These are phyloP conservation scores for Pogonomyrmex californicus DNA, from an alignment of 1,140 invertebrate genomes.

Conservation along the genomic window DNA sequence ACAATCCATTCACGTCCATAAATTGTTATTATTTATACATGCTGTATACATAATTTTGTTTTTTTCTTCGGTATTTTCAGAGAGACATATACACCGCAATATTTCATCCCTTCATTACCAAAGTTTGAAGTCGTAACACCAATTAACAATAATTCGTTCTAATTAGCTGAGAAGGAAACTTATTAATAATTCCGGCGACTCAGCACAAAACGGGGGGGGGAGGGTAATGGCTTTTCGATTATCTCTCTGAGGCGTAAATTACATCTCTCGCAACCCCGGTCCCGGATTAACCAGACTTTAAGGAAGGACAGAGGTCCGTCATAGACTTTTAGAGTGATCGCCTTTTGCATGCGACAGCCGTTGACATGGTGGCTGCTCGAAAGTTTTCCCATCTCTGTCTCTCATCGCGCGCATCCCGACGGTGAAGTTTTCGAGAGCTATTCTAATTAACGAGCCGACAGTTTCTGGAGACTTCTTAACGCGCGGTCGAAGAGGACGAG, in stretches of 20 bases:
- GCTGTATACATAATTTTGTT: not conserved
- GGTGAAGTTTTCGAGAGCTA: slow-evolving; percentile 57
- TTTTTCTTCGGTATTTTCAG: not conserved
- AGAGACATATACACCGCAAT: not conserved
- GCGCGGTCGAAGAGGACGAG: slow-evolving; percentile 14
- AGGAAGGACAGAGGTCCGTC: not conserved
- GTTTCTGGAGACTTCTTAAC: not conserved
- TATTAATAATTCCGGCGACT: slow-evolving; percentile 50
- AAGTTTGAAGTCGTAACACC: not conserved
- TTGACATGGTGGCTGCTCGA: slow-evolving; percentile 28
- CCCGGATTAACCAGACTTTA: slow-evolving; percentile 52
- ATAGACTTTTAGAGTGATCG: slow-evolving; percentile 38
- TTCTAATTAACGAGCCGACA: slow-evolving; percentile 64
- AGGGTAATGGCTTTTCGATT: slow-evolving; percentile 30
- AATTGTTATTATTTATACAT: not conserved
- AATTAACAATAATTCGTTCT: not conserved
- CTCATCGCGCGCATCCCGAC: not conserved
- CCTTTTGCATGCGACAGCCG: slow-evolving; percentile 21
- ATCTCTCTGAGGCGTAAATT: slow-evolving; percentile 37
- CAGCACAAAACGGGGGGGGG: not conserved
- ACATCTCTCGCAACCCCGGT: slow-evolving; percentile 14
- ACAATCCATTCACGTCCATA: not conserved
- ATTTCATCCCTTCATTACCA: not conserved
- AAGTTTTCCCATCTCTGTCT: slow-evolving; percentile 61
- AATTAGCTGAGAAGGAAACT: slow-evolving; percentile 35